Conservation (phyloP, 1,140 invertebrate genomes). For the Neodiprion virginianus region DNA sequence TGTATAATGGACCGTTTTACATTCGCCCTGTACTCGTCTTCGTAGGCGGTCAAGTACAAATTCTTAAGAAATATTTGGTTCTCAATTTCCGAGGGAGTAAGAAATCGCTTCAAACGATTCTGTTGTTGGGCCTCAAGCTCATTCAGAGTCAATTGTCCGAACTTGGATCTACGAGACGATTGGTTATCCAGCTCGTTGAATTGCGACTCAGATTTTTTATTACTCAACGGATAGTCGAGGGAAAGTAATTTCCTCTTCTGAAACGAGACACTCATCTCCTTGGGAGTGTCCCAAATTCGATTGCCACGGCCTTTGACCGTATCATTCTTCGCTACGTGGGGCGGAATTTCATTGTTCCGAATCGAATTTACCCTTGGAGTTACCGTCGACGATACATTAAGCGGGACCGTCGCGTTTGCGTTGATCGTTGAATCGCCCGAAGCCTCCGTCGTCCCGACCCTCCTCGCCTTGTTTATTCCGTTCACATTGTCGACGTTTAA, state of each 20-base stretch:
- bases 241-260: constrained; percentile 52
- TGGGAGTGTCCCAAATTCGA: constrained; percentile 51
- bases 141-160: constrained; percentile 39
- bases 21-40: constrained; percentile 56
- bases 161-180: constrained; percentile 18
- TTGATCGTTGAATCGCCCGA: not conserved
- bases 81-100: constrained; percentile 50
- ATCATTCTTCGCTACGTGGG: constrained; percentile 31
- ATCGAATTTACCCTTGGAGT: not conserved
- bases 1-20: constrained; percentile 53
- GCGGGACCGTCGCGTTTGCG: constrained; percentile 24
- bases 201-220: not conserved
- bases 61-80: constrained; percentile 60
- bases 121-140: constrained; percentile 43
- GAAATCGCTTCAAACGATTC: constrained; percentile 52
- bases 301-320: constrained; percentile 52
- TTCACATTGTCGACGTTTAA: constrained; percentile 39
- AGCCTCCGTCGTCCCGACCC: not conserved
- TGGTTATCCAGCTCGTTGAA: not conserved
- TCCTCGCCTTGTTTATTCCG: constrained; percentile 33
- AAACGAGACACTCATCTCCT: constrained; percentile 34
- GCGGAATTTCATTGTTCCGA: constrained; percentile 23
- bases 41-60: constrained; percentile 56
- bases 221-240: constrained; percentile 33
- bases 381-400: constrained; percentile 39